Evolutionary conservation across 2,888 invertebrate species (phyloP).

Genomic region (Galerucella pusilla): DNA sequence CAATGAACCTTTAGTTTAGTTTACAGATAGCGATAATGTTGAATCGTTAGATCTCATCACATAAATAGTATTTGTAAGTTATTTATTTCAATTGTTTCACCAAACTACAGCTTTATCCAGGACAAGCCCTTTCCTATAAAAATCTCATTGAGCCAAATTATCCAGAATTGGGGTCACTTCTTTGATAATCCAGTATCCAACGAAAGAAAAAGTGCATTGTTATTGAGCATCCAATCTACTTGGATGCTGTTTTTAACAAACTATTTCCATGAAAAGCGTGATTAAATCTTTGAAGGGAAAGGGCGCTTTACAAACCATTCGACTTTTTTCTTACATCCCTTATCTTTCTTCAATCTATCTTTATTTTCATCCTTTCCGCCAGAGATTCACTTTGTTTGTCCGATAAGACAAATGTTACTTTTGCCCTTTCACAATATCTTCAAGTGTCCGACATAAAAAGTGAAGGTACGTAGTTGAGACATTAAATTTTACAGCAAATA

Average conservation of each 20-base stretch:
- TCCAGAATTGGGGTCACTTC: neutral
- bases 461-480: too few species aligned
- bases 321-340: slow-evolving; percentile 15
- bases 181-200: neutral
- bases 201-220: slow-evolving; percentile 1
- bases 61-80: too few species aligned
- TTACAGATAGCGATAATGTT: too few species aligned
- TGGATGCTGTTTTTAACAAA: slow-evolving; percentile 17
- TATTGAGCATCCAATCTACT: slow-evolving; percentile 23
- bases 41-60: too few species aligned
- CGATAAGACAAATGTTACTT: slow-evolving; percentile 11
- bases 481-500: too few species aligned
- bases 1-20: too few species aligned
- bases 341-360: slow-evolving; percentile 21
- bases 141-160: neutral
- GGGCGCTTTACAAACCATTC: slow-evolving; percentile 16
- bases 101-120: too few species aligned
- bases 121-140: too few species aligned
- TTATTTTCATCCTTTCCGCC: slow-evolving; percentile 21
- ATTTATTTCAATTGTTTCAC: too few species aligned
- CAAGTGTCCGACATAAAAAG: too few species aligned
- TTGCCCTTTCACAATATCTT: neutral
- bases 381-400: slow-evolving; percentile 16
- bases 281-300: slow-evolving; percentile 18
- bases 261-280: slow-evolving; percentile 10